Evolutionary conservation across 2,888 invertebrate genomes (phyloP).

Genomic region (Hedya salicella): DNA sequence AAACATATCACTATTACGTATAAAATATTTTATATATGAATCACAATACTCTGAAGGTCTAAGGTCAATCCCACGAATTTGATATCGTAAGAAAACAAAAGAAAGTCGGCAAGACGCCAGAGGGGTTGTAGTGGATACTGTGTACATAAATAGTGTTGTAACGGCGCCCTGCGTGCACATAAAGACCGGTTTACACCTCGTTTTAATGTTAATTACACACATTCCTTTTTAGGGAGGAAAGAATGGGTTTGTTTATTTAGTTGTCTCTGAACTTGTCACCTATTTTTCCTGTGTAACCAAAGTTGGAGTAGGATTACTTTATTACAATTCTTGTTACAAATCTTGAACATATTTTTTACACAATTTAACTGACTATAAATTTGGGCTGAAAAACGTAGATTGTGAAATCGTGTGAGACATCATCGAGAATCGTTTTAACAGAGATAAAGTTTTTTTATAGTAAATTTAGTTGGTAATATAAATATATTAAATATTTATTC

Average conservation of each 20-base stretch:
- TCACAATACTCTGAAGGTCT: background rate
- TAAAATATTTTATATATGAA: background rate
- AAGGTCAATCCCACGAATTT: conserved; percentile 33
- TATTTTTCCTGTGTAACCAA: background rate
- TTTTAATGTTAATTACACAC: conserved; percentile 41
- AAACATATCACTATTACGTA: no score
- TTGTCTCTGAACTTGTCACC: background rate
- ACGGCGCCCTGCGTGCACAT: conserved; percentile 36
- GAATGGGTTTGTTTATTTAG: conserved; percentile 27
- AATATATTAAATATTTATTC: no score
- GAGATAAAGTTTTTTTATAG: no score
- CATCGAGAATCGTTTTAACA: no score
- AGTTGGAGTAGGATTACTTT: background rate
- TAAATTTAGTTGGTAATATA: no score
- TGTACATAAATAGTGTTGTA: conserved; percentile 39
- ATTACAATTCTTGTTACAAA: no score
- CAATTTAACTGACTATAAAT: no score
- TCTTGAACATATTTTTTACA: no score
- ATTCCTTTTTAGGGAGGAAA: conserved; percentile 30
- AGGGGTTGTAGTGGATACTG: conserved; percentile 18
- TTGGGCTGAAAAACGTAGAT: no score
- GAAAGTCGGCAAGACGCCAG: conserved; percentile 14
- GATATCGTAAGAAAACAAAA: conserved; percentile 36
- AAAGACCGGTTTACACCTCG: conserved; percentile 32
- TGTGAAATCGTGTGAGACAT: no score